Evolutionary conservation across 2,888 invertebrate genomes (phyloP).

Genomic region (Hypercompe scribonia): DNA sequence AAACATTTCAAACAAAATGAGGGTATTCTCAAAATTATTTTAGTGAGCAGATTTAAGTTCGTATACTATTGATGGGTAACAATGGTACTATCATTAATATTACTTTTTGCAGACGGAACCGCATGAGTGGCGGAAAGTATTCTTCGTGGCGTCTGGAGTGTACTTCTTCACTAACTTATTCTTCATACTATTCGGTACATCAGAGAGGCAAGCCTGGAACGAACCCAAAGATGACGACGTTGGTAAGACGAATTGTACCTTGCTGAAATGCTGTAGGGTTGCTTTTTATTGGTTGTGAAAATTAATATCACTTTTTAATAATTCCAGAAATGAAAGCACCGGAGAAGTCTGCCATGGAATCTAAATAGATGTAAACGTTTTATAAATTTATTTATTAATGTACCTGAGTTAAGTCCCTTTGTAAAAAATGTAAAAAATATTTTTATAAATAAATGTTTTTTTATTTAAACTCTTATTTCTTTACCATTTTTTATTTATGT

Average conservation of each 20-base stretch:
- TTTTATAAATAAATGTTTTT: no score
- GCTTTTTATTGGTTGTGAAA: not conserved
- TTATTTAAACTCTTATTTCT: no score
- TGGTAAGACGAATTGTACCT: conserved; percentile 52
- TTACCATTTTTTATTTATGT: no score
- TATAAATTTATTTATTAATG: conserved; percentile 38
- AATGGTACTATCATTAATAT: conserved; percentile 23
- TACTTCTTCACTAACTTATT: conserved; percentile 90
- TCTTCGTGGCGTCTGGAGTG: conserved; percentile 90
- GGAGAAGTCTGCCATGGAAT: conserved; percentile 37
- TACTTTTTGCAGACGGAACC: conserved; percentile 84
- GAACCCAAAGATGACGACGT: conserved; percentile 74
- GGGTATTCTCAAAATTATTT: not conserved
- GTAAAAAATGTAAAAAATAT: not conserved
- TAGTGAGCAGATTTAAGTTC: not conserved
- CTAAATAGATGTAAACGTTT: conserved; percentile 28
- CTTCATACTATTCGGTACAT: conserved; percentile 90
- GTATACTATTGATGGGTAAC: conserved; percentile 2
- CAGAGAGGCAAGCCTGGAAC: conserved; percentile 91
- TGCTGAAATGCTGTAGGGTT: not conserved
- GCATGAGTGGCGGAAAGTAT: conserved; percentile 91
- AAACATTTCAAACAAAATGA: not conserved
- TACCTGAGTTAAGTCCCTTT: conserved; percentile 42
- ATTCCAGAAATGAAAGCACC: conserved; percentile 58
- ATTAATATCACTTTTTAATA: conserved; percentile 37